phyloP scores from a whole-genome alignment of 2,888 invertebrate genomes.

The Alsophila aescularia region DNA sequence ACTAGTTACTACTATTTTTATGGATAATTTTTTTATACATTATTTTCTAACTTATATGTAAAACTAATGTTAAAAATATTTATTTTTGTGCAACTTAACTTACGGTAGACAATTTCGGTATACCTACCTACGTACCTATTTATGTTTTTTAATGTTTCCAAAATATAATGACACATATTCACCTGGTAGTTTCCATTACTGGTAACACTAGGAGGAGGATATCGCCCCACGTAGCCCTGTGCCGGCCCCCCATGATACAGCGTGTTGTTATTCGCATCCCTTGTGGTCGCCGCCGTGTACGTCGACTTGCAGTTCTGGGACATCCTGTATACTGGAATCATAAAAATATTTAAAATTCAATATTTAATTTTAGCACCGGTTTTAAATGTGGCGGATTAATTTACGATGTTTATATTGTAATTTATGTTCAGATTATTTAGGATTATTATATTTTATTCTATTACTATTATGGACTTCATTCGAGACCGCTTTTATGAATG shows the following conservation, averaged over 20 bases:
- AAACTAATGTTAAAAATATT: too few relatives aligned
- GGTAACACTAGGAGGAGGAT: slow-evolving; percentile 63
- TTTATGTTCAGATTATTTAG: slow-evolving; percentile 2
- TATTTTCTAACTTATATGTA: too few relatives aligned
- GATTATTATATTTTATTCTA: neutral
- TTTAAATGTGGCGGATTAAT: slow-evolving; percentile 6
- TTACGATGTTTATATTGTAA: slow-evolving; percentile 17
- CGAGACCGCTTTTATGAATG: neutral
- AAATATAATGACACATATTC: neutral
- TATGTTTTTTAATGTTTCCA: too few relatives aligned
- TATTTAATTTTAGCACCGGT: slow-evolving; percentile 14
- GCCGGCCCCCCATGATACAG: slow-evolving; percentile 73
- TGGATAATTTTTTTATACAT: too few relatives aligned
- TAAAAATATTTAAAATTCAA: slow-evolving; percentile 4
- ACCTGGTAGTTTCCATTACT: slow-evolving; percentile 72
- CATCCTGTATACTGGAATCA: slow-evolving; percentile 64
- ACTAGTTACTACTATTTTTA: too few relatives aligned
- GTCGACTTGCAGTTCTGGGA: slow-evolving; percentile 85
- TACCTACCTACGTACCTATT: too few relatives aligned
- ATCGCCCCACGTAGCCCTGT: slow-evolving; percentile 64
- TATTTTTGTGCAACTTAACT: too few relatives aligned
- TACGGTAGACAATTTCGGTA: too few relatives aligned
- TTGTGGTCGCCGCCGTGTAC: slow-evolving; percentile 77
- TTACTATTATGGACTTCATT: too few relatives aligned
- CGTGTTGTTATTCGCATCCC: slow-evolving; percentile 86